Conservation (phyloP, 2,113 vertebrate species). For the Clarias gariepinus region DNA sequence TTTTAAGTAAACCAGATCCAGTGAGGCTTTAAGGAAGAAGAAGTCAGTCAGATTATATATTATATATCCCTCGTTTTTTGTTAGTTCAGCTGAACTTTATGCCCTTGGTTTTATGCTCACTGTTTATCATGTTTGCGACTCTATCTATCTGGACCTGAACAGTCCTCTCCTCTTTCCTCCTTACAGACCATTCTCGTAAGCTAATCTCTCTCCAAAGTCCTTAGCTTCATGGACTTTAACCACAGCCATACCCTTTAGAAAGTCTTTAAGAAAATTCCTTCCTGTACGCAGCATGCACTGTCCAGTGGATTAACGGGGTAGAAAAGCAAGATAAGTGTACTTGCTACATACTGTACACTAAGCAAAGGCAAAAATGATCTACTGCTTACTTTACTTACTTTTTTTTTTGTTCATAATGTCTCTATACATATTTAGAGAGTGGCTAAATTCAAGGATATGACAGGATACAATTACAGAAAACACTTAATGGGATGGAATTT, state of each 20-base stretch:
- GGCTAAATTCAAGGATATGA: background rate
- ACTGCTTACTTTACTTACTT: background rate
- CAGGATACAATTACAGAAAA: background rate
- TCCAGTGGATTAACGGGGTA: background rate
- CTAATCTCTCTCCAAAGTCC: background rate
- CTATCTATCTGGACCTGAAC: constrained; percentile 15
- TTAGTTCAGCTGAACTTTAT: constrained; percentile 29
- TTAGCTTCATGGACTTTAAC: background rate
- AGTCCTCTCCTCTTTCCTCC: background rate
- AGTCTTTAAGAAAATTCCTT: background rate
- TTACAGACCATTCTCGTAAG: constrained; percentile 27
- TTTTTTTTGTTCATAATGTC: background rate
- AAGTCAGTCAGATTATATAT: constrained; percentile 37
- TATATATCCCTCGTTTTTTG: constrained; percentile 30
- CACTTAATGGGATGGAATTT: background rate
- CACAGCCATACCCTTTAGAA: background rate
- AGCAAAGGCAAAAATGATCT: background rate
- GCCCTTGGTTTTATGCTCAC: constrained; percentile 22
- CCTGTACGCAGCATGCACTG: background rate
- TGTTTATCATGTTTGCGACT: constrained; percentile 28
- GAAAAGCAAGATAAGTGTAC: background rate
- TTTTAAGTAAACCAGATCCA: constrained; percentile 20
- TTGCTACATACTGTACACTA: background rate
- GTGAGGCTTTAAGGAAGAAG: constrained; percentile 18
- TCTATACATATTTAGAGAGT: background rate